Evolutionary conservation across 2,888 invertebrate genomes (phyloP), one percentile per base, ranked within the genome.

Genomic region (Hofmannophila pseudospretella): DNA sequence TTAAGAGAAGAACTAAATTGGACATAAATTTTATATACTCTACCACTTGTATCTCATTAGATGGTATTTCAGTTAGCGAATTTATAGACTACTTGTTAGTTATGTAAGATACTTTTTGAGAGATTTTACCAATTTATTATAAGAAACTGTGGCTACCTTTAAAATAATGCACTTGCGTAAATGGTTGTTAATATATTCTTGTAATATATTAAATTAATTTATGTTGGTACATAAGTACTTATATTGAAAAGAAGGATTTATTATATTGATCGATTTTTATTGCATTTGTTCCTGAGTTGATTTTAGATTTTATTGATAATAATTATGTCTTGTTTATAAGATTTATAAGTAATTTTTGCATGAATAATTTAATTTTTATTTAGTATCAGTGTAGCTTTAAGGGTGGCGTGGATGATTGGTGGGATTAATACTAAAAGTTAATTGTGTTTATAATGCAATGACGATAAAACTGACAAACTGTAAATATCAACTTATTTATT

Each of bases 221-320:
- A 71, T 68, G 74, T 81, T 81, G 67, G 66, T 72, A 69, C 67
- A 67, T 73, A 64, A 71, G 66, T 68, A 77, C 69, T 68, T 73
- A 67, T 78, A 69, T 71, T 62, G 63, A 77, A 79, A 79, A 68
- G 45, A 48, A 44, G 62, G 65, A 74, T 70, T 73, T 41, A 38
- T 23, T 38, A 76, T 78, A 77, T 78, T 73, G 74, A 81, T 79
- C 67, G 78, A 84, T 81, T 84, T 72, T 78, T 84, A 84, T 81
- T 86, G 86, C 86, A 86, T 86, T 86, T 85, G 86, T 86, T 86
- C 86, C 86, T 86, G 86, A 85, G 77, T 81, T 85, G 80, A 81
- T 74, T 43, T 78, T 84, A 84, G 79, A 82, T 82, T 84, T 82
- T 85, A 84, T 82, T 66, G 50, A 66, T 34, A 49, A 66, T 34